phyloP scores from a whole-genome alignment of 2,113 vertebrate genomes.

The Petaurus breviceps region DNA sequence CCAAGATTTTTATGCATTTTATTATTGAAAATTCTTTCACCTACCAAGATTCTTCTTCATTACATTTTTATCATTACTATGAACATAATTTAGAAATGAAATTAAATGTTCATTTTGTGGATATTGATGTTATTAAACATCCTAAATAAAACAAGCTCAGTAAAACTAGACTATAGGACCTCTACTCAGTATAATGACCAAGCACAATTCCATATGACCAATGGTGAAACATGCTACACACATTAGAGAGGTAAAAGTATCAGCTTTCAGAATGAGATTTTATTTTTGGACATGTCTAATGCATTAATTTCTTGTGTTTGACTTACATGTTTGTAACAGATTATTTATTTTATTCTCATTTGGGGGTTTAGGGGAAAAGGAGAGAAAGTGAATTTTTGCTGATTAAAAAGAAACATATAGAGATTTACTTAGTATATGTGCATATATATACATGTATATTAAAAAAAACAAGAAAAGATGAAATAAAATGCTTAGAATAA shows the following conservation, averaged over 20 bases:
- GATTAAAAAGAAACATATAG: not conserved
- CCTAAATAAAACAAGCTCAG: slow-evolving; percentile 40
- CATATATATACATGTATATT: not conserved
- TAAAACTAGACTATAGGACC: not conserved
- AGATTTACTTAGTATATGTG: not conserved
- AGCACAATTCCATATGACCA: not conserved
- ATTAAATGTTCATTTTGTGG: slow-evolving; percentile 28
- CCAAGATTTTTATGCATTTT: slow-evolving; percentile 22
- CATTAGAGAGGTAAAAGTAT: not conserved
- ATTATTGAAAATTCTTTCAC: slow-evolving; percentile 17
- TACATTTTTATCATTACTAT: not conserved
- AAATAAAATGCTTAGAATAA: not conserved
- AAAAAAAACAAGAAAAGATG: not conserved
- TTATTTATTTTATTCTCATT: not conserved
- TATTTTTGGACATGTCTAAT: not conserved
- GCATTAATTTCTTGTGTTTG: not conserved
- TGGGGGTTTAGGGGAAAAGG: not conserved
- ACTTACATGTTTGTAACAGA: not conserved
- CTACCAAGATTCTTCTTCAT: not conserved
- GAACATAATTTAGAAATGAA: slow-evolving; percentile 28
- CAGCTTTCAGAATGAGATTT: not conserved
- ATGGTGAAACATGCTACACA: not conserved
- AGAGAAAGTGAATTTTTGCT: not conserved
- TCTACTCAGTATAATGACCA: not conserved
- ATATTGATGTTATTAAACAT: not conserved